phyloP scores from a whole-genome alignment of 2,888 invertebrate species.

The Cryptocephalus primarius region DNA sequence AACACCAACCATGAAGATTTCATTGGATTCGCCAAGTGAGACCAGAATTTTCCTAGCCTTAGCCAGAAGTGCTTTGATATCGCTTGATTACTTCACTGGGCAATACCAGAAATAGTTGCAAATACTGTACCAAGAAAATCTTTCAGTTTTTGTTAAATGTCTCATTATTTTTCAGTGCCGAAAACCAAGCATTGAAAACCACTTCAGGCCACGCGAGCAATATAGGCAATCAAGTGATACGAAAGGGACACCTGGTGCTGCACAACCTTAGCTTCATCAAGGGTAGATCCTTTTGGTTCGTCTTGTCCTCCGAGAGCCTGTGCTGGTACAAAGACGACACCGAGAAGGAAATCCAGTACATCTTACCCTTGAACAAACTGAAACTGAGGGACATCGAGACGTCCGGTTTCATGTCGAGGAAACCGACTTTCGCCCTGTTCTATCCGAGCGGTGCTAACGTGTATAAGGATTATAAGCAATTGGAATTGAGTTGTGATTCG shows the following conservation, averaged over 20 bases:
- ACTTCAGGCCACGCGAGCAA: conserved; percentile 72
- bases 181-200: conserved; percentile 85
- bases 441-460: conserved; percentile 94
- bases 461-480: conserved; percentile 95
- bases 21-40: conserved; percentile 96
- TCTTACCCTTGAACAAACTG: conserved; percentile 93
- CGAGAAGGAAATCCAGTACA: conserved; percentile 99
- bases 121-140: not conserved
- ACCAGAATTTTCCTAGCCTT: conserved; percentile 13
- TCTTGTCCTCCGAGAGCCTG: conserved; percentile 93
- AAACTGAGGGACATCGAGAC: conserved; percentile 94
- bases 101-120: too few species aligned
- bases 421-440: conserved; percentile 96
- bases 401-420: conserved; percentile 86
- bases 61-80: conserved; percentile 15
- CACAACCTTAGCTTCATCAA: conserved; percentile 99
- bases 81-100: not conserved
- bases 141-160: not conserved
- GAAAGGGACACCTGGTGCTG: conserved; percentile 98
- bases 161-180: conserved; percentile 60
- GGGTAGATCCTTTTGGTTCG: conserved; percentile 92
- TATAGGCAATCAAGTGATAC: conserved; percentile 94
- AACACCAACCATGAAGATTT: conserved; percentile 99
- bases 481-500: conserved; percentile 95
- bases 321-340: conserved; percentile 88